Percentiles rank a stretch among this genome's conserved stretches.
These are phyloP conservation scores for Penaeus chinensis DNA, from an alignment of 1,140 invertebrate genomes.

Conservation along the genomic window DNA sequence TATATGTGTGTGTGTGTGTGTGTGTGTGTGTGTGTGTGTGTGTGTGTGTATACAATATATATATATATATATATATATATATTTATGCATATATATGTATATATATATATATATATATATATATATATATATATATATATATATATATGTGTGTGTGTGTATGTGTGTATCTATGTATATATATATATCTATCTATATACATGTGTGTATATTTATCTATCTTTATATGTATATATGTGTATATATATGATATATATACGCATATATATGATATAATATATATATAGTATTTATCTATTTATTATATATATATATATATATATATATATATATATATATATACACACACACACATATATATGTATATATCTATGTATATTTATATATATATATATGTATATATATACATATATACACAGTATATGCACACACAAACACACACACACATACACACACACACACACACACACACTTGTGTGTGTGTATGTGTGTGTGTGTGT, in stretches of 20 bases:
- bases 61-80: too few species aligned
- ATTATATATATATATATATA: not conserved
- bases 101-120: not conserved
- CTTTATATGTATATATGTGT: not conserved
- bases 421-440: too few species aligned
- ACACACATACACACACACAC: too few species aligned
- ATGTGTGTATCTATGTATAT: conserved; percentile 33
- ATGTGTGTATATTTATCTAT: not conserved
- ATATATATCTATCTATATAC: conserved; percentile 18
- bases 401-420: too few species aligned
- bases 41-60: too few species aligned
- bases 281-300: not conserved
- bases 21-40: too few species aligned
- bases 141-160: conserved; percentile 12
- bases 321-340: not conserved
- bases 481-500: too few species aligned
- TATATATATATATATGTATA: too few species aligned
- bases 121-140: not conserved
- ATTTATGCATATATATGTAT: not conserved
- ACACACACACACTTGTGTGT: too few species aligned
- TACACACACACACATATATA: not conserved
- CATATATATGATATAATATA: not conserved
- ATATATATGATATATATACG: not conserved
- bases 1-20: too few species aligned
- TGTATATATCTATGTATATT: too few species aligned